These are phyloP conservation scores for Trissolcus brochymenae DNA, from an alignment of 2,888 invertebrate genomes.

Conservation along the genomic window DNA sequence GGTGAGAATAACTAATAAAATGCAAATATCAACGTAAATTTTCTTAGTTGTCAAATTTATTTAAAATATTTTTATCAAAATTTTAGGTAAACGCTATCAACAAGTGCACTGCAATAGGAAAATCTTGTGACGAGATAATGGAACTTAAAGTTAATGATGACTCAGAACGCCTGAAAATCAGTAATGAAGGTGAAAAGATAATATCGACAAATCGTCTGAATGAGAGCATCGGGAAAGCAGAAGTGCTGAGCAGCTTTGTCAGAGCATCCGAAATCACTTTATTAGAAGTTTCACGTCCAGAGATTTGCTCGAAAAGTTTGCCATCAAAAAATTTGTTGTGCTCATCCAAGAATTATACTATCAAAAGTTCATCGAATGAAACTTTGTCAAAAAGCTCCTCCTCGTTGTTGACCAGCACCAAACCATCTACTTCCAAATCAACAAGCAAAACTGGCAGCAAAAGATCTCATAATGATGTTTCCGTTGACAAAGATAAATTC, in stretches of 20 bases:
- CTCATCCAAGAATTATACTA: conserved; percentile 1
- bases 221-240: too few relatives aligned
- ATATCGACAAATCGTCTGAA: too few relatives aligned
- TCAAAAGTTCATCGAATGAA: conserved; percentile 16
- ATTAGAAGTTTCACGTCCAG: background rate
- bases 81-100: conserved; percentile 24
- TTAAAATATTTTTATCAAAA: background rate
- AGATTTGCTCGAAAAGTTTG: conserved; percentile 2
- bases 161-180: background rate
- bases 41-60: background rate
- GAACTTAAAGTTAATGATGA: conserved; percentile 9
- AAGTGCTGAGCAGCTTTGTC: conserved; percentile 22
- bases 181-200: too few relatives aligned
- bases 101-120: conserved; percentile 14
- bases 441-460: conserved; percentile 22
- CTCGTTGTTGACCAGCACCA: background rate
- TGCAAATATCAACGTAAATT: background rate
- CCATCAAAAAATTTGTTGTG: conserved; percentile 13
- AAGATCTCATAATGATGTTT: conserved; percentile 23
- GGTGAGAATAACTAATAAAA: conserved; percentile 75
- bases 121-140: conserved; percentile 15
- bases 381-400: conserved; percentile 15
- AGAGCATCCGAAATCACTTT: conserved; percentile 37
- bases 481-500: conserved; percentile 39
- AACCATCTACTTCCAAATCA: conserved; percentile 19